Conservation (phyloP, 64 coral and sea anemone genomes). For the Anthopleura sola region DNA sequence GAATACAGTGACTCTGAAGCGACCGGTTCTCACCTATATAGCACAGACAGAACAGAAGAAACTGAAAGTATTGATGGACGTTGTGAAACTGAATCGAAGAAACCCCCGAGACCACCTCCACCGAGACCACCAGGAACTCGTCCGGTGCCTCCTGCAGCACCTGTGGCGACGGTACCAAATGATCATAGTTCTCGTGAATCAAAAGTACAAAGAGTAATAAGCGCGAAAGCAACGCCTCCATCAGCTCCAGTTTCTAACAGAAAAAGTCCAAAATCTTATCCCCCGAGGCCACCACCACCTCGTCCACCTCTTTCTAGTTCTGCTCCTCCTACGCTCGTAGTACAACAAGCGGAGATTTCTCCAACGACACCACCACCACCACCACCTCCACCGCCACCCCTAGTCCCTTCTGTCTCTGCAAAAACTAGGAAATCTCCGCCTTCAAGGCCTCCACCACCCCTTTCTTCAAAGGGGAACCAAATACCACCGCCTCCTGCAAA, state of each 20-base stretch:
- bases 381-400: not conserved
- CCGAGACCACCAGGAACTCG: not conserved
- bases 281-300: not conserved
- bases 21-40: not conserved
- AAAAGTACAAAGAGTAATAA: not conserved
- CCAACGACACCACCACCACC: not conserved
- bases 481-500: not conserved
- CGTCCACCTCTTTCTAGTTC: not conserved
- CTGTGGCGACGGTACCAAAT: not conserved
- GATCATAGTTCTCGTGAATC: not conserved
- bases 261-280: not conserved
- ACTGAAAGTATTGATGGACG: not conserved
- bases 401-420: not conserved
- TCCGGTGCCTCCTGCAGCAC: not conserved
- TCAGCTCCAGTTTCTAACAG: not conserved
- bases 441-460: not conserved
- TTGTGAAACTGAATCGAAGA: not conserved
- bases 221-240: not conserved
- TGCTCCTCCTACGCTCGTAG: not conserved
- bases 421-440: not conserved
- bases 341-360: not conserved
- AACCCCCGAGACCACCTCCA: not conserved
- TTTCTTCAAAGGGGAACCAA: not conserved
- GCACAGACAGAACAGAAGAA: not conserved
- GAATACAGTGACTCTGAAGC: not conserved